Base-by-base conservation (phyloP, 2,888 invertebrate species). In the Catocala sponsa region DNA sequence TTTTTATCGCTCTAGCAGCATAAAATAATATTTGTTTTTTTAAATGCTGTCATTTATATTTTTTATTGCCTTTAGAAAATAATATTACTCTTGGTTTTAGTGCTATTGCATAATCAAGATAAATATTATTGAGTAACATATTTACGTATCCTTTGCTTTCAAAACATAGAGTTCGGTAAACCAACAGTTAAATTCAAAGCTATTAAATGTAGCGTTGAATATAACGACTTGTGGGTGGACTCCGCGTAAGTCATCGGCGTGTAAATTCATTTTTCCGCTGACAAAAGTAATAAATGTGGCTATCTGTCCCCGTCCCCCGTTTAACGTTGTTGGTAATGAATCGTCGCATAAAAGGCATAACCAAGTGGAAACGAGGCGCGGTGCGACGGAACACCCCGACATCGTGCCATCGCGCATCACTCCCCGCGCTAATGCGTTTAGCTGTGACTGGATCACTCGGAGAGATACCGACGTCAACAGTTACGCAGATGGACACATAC, bases 201-300 rank as follows among this genome's bases (percentile, higher is more conserved):
- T 62, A 77, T 76, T 69, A 71, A 73, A 73, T 55, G 66, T 66
- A 68, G 63, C 71, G 74, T 79, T 74, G 63, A 71, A 69, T 65
- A 63, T 65, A 76, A 76, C 62, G 66, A 78, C 76, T 70, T 73
- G 66, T 71, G 72, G 68, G 65, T 51, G 63, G 57, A 57, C 57
- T 64, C 55, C 52, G 53, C 69, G 61, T 74, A 79, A 86, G 76
- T 79, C 85, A 82, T 86, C 82, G 87, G 80, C 81, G 90, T 86
- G 90, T 86, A 84, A 91, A 92, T 90, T 91, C 91, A 92, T 92
- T 94, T 94, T 93, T 92, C 91, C 90, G 94, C 93, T 92, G 93
- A 94, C 93, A 93, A 94, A 91, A 93, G 94, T 89, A 91, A 93
- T 94, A 93, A 94, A 92, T 89, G 91, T 85, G 87, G 83, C 91